Evolutionary conservation across 2,888 invertebrate genomes (phyloP), one percentile per base, ranked within the genome.

Genomic region (Pseudeuparius sepicola): DNA sequence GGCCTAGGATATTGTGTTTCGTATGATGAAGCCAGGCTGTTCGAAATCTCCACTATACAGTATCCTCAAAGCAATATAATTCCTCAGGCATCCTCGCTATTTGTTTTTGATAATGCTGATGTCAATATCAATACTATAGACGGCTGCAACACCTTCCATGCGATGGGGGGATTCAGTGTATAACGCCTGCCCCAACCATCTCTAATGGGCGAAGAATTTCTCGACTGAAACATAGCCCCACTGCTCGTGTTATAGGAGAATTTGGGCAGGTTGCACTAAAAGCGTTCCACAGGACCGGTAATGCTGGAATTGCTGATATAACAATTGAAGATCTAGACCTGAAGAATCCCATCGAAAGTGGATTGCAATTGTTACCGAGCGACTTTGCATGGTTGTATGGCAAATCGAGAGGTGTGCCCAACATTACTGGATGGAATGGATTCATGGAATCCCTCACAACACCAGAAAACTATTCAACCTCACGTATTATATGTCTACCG

Each of bases 371-470:
- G 17, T 50, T 44, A 45, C 24, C 15, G 45, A 46, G 37, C 44
- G 51, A 52, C 45, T 44, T 52, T 41, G 31, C 44, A 41, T 51
- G 51, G 49, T 36, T 37, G 43, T 50, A 43, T 45, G 47, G 34
- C 29, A 43, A 43, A 37, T 37, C n/a, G n/a, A n/a, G n/a, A n/a
- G n/a, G n/a, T n/a, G n/a, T n/a, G n/a, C n/a, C n/a, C n/a, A n/a
- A n/a, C n/a, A n/a, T n/a, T 41, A 34, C 40, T 32, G 48, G 49
- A 41, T 53, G 47, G 48, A 45, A 49, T 42, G 51, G 45, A 30
- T 49, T 49, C 24, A 46, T 48, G 45, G 42, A 47, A 13, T 20
- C 41, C 12, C 34, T 36, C 14, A 38, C 44, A 32, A 28, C 30
- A 17, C 42, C 46, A 29, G 35, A 18, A 24, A 34, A 35, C 41